These are phyloP conservation scores for Drosophila sp. DNA, from an alignment of 1,140 invertebrate species.

Conservation along the genomic window DNA sequence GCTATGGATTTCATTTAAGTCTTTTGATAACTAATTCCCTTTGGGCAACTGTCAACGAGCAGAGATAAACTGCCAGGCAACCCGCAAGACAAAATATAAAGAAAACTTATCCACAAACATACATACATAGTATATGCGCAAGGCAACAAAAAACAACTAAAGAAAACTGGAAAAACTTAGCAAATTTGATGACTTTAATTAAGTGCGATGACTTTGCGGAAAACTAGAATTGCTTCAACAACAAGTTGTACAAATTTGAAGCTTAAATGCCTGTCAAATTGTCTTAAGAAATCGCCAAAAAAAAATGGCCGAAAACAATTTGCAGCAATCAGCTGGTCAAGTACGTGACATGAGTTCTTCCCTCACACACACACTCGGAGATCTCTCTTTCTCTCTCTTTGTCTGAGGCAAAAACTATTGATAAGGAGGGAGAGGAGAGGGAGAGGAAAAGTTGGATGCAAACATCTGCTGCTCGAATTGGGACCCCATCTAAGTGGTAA, in stretches of 20 bases:
- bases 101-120: background rate
- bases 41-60: slow-evolving; percentile 72
- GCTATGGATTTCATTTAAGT: slow-evolving; percentile 72
- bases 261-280: slow-evolving; percentile 66
- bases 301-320: slow-evolving; percentile 78
- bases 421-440: slow-evolving; percentile 32
- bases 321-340: slow-evolving; percentile 69
- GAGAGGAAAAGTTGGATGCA: slow-evolving; percentile 49
- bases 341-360: slow-evolving; percentile 66
- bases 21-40: slow-evolving; percentile 80
- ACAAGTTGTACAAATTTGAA: slow-evolving; percentile 43
- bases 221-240: slow-evolving; percentile 42
- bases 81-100: slow-evolving; percentile 28
- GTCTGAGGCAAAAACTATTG: slow-evolving; percentile 34
- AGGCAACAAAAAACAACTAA: background rate
- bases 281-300: slow-evolving; percentile 31
- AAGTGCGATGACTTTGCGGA: background rate
- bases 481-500: slow-evolving; percentile 26
- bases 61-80: slow-evolving; percentile 76
- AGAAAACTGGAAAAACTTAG: slow-evolving; percentile 17
- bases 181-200: slow-evolving; percentile 21
- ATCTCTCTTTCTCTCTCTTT: background rate
- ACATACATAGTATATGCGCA: slow-evolving; percentile 19
- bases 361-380: background rate
- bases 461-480: slow-evolving; percentile 63